These are phyloP conservation scores for Busseola fusca DNA, from an alignment of 2,888 invertebrate species.

Conservation along the genomic window DNA sequence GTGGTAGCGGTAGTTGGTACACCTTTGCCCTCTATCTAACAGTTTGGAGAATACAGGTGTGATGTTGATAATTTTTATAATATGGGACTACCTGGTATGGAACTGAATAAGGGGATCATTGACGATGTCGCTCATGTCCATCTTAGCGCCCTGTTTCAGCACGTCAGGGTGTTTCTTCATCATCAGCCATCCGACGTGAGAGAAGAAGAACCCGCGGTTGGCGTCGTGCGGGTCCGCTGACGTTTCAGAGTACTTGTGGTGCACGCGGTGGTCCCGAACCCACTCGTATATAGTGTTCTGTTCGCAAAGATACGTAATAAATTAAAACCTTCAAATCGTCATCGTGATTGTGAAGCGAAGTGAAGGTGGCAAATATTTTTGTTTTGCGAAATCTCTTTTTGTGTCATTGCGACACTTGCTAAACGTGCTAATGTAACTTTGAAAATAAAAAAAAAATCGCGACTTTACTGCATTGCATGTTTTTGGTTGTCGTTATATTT, in stretches of 20 bases:
- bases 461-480: background rate
- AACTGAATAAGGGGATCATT: slow-evolving; percentile 93
- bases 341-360: background rate
- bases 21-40: no score
- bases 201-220: slow-evolving; percentile 95
- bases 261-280: slow-evolving; percentile 93
- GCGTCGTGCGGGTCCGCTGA: slow-evolving; percentile 95
- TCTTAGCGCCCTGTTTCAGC: slow-evolving; percentile 91
- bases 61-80: background rate
- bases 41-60: background rate
- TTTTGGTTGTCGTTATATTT: background rate
- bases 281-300: slow-evolving; percentile 92
- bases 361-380: background rate
- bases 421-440: slow-evolving; percentile 4
- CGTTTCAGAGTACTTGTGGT: slow-evolving; percentile 93
- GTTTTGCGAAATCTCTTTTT: background rate
- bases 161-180: slow-evolving; percentile 96
- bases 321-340: slow-evolving; percentile 3
- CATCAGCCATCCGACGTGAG: slow-evolving; percentile 98
- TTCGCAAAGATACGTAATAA: slow-evolving; percentile 6
- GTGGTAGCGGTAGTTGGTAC: background rate
- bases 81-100: slow-evolving; percentile 91
- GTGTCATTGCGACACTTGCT: background rate
- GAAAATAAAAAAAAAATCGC: background rate
- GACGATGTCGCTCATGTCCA: slow-evolving; percentile 95